These are phyloP conservation scores for Saturnia pavonia DNA, from an alignment of 2,888 invertebrate genomes.

Conservation along the genomic window DNA sequence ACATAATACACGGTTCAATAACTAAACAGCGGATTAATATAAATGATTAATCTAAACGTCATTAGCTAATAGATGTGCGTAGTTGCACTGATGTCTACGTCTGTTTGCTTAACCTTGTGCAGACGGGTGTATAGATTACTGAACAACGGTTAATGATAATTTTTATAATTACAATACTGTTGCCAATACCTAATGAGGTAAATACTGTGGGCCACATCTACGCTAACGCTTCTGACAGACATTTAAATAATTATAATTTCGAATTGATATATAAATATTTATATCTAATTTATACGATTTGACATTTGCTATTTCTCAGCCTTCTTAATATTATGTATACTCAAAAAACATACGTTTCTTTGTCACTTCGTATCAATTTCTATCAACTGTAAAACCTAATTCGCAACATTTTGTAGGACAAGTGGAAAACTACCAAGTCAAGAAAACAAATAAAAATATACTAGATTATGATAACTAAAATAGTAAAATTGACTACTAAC, in stretches of 20 bases:
- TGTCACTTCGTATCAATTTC: no score
- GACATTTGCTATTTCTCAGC: neutral
- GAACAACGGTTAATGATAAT: slow-evolving; percentile 31
- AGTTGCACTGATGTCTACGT: slow-evolving; percentile 25
- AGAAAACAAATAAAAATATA: neutral
- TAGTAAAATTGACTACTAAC: neutral
- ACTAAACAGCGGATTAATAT: neutral
- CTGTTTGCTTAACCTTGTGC: slow-evolving; percentile 42
- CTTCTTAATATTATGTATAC: no score
- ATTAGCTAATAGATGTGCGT: slow-evolving; percentile 25
- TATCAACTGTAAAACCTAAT: no score
- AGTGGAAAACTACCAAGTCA: no score
- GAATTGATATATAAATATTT: neutral
- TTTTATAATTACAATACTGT: slow-evolving; percentile 16
- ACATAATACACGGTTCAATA: neutral
- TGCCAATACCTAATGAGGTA: neutral
- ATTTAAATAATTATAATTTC: neutral
- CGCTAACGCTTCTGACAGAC: neutral
- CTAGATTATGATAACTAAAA: neutral
- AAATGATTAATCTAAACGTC: slow-evolving; percentile 12
- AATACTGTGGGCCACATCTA: slow-evolving; percentile 4
- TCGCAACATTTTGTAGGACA: neutral
- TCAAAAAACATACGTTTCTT: no score
- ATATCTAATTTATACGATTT: neutral
- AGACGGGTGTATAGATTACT: slow-evolving; percentile 40